Percentiles rank a stretch among this genome's conserved stretches.
Evolutionary conservation across 1,140 invertebrate genomes (phyloP).

Genomic region (Bombus superbus): DNA sequence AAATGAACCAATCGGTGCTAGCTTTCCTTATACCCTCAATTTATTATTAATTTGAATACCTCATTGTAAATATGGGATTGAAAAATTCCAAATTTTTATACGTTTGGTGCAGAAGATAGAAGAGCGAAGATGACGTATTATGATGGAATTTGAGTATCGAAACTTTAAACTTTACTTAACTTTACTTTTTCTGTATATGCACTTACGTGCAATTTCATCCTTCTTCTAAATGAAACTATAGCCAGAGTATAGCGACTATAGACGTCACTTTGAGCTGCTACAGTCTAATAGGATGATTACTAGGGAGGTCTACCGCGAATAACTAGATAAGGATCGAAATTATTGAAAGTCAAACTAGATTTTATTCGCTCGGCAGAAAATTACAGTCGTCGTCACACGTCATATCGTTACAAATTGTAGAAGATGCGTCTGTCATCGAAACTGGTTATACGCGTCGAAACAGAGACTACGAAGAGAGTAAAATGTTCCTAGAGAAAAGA

Average conservation of each 20-base stretch:
- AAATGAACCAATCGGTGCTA: not conserved
- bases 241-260: not conserved
- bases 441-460: too few relatives aligned
- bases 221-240: not conserved
- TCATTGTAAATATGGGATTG: not conserved
- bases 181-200: too few relatives aligned
- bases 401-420: not conserved
- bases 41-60: not conserved
- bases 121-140: too few relatives aligned
- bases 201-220: not conserved
- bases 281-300: not conserved
- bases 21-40: not conserved
- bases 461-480: too few relatives aligned
- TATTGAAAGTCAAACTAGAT: not conserved
- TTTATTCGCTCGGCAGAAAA: not conserved
- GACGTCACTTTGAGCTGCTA: not conserved
- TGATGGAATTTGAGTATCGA: too few relatives aligned
- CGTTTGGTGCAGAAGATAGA: too few relatives aligned
- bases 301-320: not conserved
- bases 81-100: not conserved
- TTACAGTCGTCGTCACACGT: not conserved
- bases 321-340: not conserved
- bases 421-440: not conserved
- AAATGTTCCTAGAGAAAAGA: too few relatives aligned
- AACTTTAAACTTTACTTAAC: too few relatives aligned